Evolutionary conservation across 1,140 invertebrate species (phyloP), one percentile per base, ranked within the genome.

Genomic region (Magallana ariakensis): DNA sequence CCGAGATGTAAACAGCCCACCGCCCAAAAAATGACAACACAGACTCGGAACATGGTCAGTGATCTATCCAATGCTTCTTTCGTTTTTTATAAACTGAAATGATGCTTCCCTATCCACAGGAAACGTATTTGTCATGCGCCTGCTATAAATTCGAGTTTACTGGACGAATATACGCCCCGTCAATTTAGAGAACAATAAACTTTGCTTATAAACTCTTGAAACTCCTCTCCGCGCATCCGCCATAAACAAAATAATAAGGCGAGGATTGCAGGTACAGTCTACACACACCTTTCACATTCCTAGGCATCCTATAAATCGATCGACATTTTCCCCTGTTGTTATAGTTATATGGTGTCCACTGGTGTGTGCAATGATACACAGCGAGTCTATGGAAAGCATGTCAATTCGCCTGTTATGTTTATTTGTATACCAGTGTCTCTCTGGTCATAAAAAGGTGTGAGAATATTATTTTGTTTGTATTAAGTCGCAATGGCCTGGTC

Each of bases 401-500:
- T 62, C 8, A 19, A n/a, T 16, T 46, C 33, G 33, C 33, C 33
- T 62, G 58, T 62, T 16, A 19, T 19, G 58, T 62, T 62, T 62
- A 75, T 75, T 70, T 75, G 66, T 75, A 75, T 26, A 75, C 33
- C 5, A 75, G 22, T 26, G 66, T 75, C 3, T 22, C 33, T 5
- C 11, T 9, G 66, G 66, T 75, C 66, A 33, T 75, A 75, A 75
- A 75, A 75, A 75, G 66, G 66, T 75, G 66, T 75, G 66, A 75
- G 66, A 75, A 75, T 75, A 75, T 75, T 75, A 62, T n/a, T 62
- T n/a, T 62, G 15, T 13, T 13, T 19, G 22, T 60, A 60, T 16
- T 46, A 3, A 46, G 33, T 46, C 33, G 33, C 33, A 46, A 46
- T 5, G 33, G 33, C 33, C 33, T 5, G 33, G 33, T 46, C 33